Percentiles rank a stretch among this genome's conserved stretches.
Evolutionary conservation across 2,797 vertebrate genomes (phyloP).

Genomic region (Micrastur ruficollis): DNA sequence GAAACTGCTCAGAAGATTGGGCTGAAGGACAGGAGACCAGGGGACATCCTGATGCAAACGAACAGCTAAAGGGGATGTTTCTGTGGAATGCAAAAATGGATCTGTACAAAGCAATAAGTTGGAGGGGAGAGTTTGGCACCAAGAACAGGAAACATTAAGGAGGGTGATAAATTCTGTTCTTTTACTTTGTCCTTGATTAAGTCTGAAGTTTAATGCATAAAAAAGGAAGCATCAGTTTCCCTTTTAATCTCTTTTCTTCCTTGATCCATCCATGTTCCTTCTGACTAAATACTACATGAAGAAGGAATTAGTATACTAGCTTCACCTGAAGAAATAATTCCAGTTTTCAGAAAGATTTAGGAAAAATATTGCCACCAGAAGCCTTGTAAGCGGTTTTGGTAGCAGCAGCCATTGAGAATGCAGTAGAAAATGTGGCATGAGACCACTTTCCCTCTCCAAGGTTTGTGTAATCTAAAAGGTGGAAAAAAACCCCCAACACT

Average conservation of each 20-base stretch:
- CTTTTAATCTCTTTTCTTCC: not conserved
- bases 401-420: not conserved
- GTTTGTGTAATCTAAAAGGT: not conserved
- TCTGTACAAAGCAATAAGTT: not conserved
- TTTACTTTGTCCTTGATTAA: not conserved
- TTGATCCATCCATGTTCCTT: not conserved
- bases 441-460: not conserved
- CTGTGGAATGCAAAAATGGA: not conserved
- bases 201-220: not conserved
- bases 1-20: not conserved
- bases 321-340: not conserved
- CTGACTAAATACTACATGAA: not conserved
- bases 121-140: not conserved
- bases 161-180: not conserved
- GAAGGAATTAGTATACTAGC: not conserved
- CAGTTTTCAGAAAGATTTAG: not conserved
- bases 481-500: not conserved
- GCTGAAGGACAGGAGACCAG: not conserved
- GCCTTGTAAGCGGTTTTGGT: not conserved
- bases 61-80: not conserved
- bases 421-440: rapidly evolving
- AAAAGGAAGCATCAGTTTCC: not conserved
- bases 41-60: not conserved
- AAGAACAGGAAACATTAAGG: not conserved
- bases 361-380: not conserved